Percentiles rank a stretch among this genome's conserved stretches.
Conservation (phyloP, 2,888 invertebrate genomes). For the Charanyca ferruginea region DNA sequence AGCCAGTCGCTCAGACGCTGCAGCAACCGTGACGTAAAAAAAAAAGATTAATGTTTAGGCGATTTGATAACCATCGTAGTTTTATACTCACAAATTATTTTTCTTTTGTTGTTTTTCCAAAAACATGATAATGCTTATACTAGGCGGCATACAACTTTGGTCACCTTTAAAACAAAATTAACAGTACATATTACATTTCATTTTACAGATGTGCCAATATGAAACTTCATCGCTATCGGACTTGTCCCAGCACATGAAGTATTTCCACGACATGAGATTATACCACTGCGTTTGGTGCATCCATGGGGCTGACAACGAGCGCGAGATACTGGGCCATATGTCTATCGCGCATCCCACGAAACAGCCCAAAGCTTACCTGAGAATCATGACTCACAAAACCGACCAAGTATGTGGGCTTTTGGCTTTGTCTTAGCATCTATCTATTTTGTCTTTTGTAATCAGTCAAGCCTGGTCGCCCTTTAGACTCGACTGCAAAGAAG, state of each 20-base stretch:
- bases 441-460: background rate
- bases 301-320: constrained; percentile 80
- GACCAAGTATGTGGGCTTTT: constrained; percentile 72
- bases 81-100: too few relatives aligned
- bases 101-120: too few relatives aligned
- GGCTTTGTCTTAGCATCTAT: background rate
- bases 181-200: too few relatives aligned
- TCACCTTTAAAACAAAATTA: too few relatives aligned
- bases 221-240: constrained; percentile 69
- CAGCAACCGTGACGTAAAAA: too few relatives aligned
- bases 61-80: too few relatives aligned
- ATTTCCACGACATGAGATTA: constrained; percentile 82
- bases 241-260: constrained; percentile 78
- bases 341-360: constrained; percentile 82
- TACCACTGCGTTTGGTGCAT: constrained; percentile 88
- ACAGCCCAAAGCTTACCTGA: constrained; percentile 83
- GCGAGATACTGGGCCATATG: constrained; percentile 79
- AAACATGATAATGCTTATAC: too few relatives aligned
- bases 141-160: too few relatives aligned
- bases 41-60: too few relatives aligned
- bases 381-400: constrained; percentile 79
- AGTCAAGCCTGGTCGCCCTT: too few relatives aligned
- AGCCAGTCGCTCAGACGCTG: too few relatives aligned
- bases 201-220: constrained; percentile 74
- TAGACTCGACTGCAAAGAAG: too few relatives aligned